Conservation (phyloP, 2,888 invertebrate genomes). For the Sesia bembeciformis region DNA sequence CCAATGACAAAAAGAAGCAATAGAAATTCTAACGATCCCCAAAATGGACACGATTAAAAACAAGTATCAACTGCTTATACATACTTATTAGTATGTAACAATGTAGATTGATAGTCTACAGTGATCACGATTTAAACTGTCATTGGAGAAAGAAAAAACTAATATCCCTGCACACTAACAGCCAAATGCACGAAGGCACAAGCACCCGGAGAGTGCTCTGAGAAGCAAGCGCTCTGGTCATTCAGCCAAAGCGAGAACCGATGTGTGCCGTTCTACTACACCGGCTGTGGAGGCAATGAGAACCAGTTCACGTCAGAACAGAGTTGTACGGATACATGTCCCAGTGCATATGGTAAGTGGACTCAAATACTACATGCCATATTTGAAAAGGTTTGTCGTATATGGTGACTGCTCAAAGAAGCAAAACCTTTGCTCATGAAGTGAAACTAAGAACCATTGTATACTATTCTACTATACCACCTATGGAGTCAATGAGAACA, state of each 20-base stretch:
- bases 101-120: no score
- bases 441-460: slow-evolving; percentile 87
- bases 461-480: slow-evolving; percentile 95
- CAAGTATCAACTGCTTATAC: no score
- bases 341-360: slow-evolving; percentile 84
- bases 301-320: slow-evolving; percentile 87
- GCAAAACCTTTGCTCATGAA: slow-evolving; percentile 89
- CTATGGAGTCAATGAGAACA: slow-evolving; percentile 90
- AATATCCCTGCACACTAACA: slow-evolving; percentile 59
- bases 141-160: slow-evolving; percentile 14
- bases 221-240: slow-evolving; percentile 86
- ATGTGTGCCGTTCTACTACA: slow-evolving; percentile 95
- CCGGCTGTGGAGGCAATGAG: slow-evolving; percentile 92
- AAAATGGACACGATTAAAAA: no score
- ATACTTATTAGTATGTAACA: no score
- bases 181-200: slow-evolving; percentile 85
- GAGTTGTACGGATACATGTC: slow-evolving; percentile 85
- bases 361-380: neutral
- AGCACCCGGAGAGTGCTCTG: slow-evolving; percentile 84
- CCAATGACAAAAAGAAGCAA: no score
- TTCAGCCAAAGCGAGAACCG: slow-evolving; percentile 87
- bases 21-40: no score
- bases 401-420: slow-evolving; percentile 86
- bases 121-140: neutral
- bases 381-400: slow-evolving; percentile 22